Evolutionary conservation across 2,113 vertebrate genomes (phyloP), one percentile per base, ranked within the genome.

Genomic region (Halcyon malimbica): DNA sequence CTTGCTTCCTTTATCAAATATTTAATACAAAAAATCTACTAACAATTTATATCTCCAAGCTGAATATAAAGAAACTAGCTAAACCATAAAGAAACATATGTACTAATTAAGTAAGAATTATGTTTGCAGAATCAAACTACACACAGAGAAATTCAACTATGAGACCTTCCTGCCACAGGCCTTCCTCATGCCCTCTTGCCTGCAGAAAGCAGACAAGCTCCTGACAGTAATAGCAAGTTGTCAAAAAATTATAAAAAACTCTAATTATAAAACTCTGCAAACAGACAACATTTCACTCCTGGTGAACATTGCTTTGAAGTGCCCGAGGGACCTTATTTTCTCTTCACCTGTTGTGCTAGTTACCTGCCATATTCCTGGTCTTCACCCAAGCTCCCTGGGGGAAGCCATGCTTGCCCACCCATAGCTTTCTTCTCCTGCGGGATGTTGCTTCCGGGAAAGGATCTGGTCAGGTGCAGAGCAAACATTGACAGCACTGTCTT

Each of bases 121-220:
- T 24, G 5, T 42, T 82, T 85, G n/a, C 57, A n/a, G 37, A 82
- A 54, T 86, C 42, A 90, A 51, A 51, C 9, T 39, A 7, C 25
- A 26, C 1, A 56, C 8, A 9, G 23, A 87, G 31, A 70, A 87
- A 78, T 57, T 24, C 28, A 82, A 9, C 0, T 0, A 16, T 37
- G 8, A 11, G n/a, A 62, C 35, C 37, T 62, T 67, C 44, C 41
- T 67, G 53, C 42, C 48, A 31, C 9, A 28, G 29, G 28, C 23
- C 3, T 69, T 23, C 19, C 0, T 0, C 5, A 2, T 35, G 21
- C 16, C 11, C 18, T 64, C 18, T 42, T 46, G 41, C 16, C 44
- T 69, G 29, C 6, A 42, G 31, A 75, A 70, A 35, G 26, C 35
- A 93, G 37, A 25, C 4, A 94, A 87, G 28, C 3, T 94, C 25